Evolutionary conservation across 2,888 invertebrate species (phyloP), one percentile per base, ranked within the genome.

Genomic region (Drosophila maculinotata): DNA sequence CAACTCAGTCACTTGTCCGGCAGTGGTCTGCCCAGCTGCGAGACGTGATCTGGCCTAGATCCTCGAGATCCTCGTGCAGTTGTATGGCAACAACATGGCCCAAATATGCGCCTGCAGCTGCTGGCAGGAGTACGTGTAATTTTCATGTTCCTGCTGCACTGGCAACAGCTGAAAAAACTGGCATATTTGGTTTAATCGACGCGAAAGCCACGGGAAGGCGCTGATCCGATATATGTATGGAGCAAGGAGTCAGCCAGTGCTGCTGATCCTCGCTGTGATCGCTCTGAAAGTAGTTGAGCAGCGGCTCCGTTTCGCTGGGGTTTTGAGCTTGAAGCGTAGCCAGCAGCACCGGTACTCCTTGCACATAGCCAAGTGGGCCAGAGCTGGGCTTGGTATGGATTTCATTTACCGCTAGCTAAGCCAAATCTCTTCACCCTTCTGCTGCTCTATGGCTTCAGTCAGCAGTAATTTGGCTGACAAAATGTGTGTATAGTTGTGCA

Each of bases 321-420:
- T 90, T 89, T 0, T 74, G 57, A 0, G 70, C 52, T 26, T 84
- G 60, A 20, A 82, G 78, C 5, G 70, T 76, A 0, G 85, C 78
- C 8, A 87, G 33, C 10, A 92, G 87, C 1, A 92, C 3, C 0
- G 91, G 90, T 0, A 79, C 72, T 0, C 89, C 89, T 3, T 28
- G 44, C 4, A 74, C 47, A 62, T 92, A 92, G 1, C 92, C 92
- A 14, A 90, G 71, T 25, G 90, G 79, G 1, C 91, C 91, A 2
- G 89, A 89, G 15, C 63, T 67, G 28, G 79, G 66, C 17, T 60
- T 72, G 9, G 6, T 0, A 6, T 10, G 3, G 12, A 9, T 20
- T 9, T 42, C 51, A 4, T 54, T 42, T 0, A 8, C 3, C 1
- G 69, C 5, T 79, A 89, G 12, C 51, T 52, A 6, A 89, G 73